phyloP scores from a whole-genome alignment of 2,888 invertebrate genomes.

The Tridacna gigas region DNA sequence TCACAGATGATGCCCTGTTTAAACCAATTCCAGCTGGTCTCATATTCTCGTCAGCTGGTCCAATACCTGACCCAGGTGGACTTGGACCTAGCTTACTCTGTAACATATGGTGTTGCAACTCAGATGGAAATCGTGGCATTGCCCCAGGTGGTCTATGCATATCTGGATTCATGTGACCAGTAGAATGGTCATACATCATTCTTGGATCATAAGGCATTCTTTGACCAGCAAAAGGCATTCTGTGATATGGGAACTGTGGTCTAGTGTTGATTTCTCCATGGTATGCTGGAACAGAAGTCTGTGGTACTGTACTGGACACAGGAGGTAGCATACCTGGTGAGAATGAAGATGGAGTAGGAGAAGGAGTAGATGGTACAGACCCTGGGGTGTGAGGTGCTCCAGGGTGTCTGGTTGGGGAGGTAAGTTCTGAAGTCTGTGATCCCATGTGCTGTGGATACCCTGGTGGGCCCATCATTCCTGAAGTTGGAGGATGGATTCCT shows the following conservation, averaged over 20 bases:
- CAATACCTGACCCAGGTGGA: not conserved
- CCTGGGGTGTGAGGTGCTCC: constrained; percentile 56
- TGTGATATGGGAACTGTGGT: constrained; percentile 46
- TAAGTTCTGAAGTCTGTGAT: constrained; percentile 40
- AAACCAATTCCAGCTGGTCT: constrained; percentile 9
- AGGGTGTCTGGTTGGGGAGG: constrained; percentile 53
- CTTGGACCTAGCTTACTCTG: not conserved
- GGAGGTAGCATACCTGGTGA: constrained; percentile 38
- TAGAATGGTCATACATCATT: constrained; percentile 43
- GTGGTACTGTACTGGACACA: constrained; percentile 32
- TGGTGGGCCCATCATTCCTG: constrained; percentile 58
- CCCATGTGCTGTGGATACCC: constrained; percentile 51
- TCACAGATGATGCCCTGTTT: not conserved
- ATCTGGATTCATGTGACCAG: constrained; percentile 27
- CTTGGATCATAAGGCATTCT: constrained; percentile 55
- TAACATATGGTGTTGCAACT: constrained; percentile 8
- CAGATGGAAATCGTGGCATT: constrained; percentile 19
- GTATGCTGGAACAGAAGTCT: constrained; percentile 38
- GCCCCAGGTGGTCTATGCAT: constrained; percentile 15
- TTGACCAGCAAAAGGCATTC: constrained; percentile 40
- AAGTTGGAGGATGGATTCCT: constrained; percentile 46
- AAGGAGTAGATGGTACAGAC: constrained; percentile 56
- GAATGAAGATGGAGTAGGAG: constrained; percentile 56
- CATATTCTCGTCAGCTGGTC: not conserved
- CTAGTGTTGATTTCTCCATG: constrained; percentile 41